Evolutionary conservation across 2,797 vertebrate genomes (phyloP), one percentile per base, ranked within the genome.

Genomic region (Ibycter americanus): DNA sequence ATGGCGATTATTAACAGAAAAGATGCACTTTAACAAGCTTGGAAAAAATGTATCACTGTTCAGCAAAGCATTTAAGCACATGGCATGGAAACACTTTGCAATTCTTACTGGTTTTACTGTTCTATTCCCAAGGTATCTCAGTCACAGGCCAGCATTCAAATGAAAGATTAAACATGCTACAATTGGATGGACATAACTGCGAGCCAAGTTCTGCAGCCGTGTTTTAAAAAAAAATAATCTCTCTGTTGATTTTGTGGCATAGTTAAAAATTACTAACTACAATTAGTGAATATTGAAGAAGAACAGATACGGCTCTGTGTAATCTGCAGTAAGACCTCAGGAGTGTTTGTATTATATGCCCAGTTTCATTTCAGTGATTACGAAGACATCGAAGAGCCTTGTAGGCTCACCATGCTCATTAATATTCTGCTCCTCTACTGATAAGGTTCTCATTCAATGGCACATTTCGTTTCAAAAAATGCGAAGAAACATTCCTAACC

Each of bases 101-200:
- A 7, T 19, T 36, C 77, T 11, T 71, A 34, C 44, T 65, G 38
- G 16, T 23, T 71, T 80, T 63, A 25, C 54, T 38, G 21, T 34
- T 47, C 77, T 25, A 0, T 19, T 79, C 58, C 77, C 66, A 36
- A 55, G n/a, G 32, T 1, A 26, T 16, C 34, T 36, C 86, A 62
- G 62, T 20, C 66, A 47, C 2, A 8, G 68, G 42, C 32, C 26
- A 49, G 83, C 42, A 84, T 25, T 46, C 42, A 36, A 87, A 46
- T 11, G 36, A 20, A 77, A 76, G 42, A 79, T 44, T n/a, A 44
- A 77, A 54, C 79, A 32, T 4, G 12, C 66, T 83, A 11, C 34
- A 29, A 19, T 0, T 26, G 63, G 40, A 47, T 3, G 52, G 82
- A 55, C 11, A 3, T 3, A 72, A 72, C 15, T 0, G 0, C 0